phyloP scores from a whole-genome alignment of 2,888 invertebrate genomes.

The Caenorhabditis sp. region DNA sequence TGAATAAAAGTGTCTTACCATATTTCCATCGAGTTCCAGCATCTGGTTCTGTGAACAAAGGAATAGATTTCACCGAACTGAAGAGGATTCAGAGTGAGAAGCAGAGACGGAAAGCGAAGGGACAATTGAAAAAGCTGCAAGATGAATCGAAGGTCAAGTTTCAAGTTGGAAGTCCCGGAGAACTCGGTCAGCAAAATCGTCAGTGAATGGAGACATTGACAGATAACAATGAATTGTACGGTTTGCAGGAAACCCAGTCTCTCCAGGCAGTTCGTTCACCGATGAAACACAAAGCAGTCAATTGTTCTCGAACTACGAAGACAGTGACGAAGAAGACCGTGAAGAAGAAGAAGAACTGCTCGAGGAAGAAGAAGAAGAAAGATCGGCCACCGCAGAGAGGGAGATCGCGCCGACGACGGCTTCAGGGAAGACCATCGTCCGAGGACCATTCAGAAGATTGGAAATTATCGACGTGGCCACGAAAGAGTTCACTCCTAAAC shows the following conservation, averaged over 20 bases:
- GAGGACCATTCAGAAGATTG: constrained; percentile 5
- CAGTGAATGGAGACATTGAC: not conserved
- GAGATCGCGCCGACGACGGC: constrained; percentile 8
- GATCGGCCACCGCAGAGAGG: constrained; percentile 1
- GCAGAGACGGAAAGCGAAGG: not conserved
- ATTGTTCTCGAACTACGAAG: constrained; percentile 35
- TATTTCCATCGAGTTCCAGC: constrained; percentile 26
- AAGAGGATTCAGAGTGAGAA: constrained; percentile 17
- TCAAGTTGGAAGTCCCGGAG: constrained; percentile 46
- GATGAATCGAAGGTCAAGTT: constrained; percentile 40
- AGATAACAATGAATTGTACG: not conserved
- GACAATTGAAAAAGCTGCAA: constrained; percentile 10
- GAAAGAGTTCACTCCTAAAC: constrained; percentile 58
- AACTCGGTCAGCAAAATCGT: constrained; percentile 9
- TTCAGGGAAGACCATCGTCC: constrained; percentile 23
- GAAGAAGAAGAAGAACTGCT: no score
- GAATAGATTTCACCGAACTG: constrained; percentile 35
- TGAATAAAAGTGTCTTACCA: not conserved
- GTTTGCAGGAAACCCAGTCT: constrained; percentile 23
- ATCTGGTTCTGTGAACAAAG: not conserved
- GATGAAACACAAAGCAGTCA: constrained; percentile 39
- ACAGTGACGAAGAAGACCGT: constrained; percentile 26
- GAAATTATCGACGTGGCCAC: constrained; percentile 29
- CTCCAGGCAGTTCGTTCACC: constrained; percentile 30
- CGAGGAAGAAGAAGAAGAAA: not conserved